These are phyloP conservation scores for Trichechus manatus DNA, from an alignment of 2,113 vertebrate genomes.

Conservation along the genomic window DNA sequence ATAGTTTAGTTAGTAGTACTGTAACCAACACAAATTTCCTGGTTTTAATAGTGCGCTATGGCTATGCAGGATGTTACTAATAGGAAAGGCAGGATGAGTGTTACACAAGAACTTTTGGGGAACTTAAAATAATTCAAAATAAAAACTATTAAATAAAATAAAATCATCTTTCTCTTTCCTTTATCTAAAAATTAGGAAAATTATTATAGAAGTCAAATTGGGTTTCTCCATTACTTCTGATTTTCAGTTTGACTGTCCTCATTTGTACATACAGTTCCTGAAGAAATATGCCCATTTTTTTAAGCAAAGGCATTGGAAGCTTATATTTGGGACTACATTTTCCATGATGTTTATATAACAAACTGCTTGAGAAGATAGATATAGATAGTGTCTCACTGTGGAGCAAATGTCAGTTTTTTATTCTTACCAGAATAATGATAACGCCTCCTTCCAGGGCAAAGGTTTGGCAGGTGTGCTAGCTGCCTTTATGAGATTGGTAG, in stretches of 20 bases:
- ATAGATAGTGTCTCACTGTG: too few relatives aligned
- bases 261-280: neutral
- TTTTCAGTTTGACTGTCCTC: neutral
- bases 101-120: neutral
- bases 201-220: constrained; percentile 60
- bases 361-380: too few relatives aligned
- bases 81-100: neutral
- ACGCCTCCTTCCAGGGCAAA: too few relatives aligned
- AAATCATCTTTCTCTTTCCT: neutral
- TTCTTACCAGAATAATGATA: too few relatives aligned
- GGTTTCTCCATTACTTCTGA: neutral
- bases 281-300: neutral
- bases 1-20: too few relatives aligned
- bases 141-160: neutral
- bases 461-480: too few relatives aligned
- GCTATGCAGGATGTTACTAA: neutral
- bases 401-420: too few relatives aligned
- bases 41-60: neutral
- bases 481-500: too few relatives aligned
- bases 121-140: constrained; percentile 1
- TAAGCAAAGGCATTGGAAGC: too few relatives aligned
- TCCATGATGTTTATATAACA: too few relatives aligned
- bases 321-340: too few relatives aligned
- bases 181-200: neutral
- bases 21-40: neutral